Percentiles rank a stretch among this genome's conserved stretches.
Conservation (phyloP, 2,888 invertebrate species). For the Aphidoletes aphidimyza region DNA sequence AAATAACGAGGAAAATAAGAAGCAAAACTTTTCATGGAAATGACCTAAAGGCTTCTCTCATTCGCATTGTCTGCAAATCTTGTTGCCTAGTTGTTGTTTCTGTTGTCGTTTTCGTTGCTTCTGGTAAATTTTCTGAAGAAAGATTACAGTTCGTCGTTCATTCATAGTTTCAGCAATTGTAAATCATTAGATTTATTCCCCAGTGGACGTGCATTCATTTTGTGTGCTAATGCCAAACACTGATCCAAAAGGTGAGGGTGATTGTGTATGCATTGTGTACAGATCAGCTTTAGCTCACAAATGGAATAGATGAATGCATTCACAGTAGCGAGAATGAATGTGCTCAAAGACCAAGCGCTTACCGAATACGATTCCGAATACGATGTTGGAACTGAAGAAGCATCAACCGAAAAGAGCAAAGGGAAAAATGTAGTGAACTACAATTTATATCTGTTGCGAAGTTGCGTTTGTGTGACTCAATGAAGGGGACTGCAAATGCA, state of each 20-base stretch:
- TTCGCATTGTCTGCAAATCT: background rate
- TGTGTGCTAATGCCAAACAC: background rate
- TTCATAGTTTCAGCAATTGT: constrained; percentile 37
- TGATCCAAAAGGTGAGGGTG: constrained; percentile 9
- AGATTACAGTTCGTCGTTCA: constrained; percentile 45
- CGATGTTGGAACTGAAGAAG: background rate
- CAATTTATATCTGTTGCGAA: constrained; percentile 16
- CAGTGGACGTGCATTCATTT: constrained; percentile 49
- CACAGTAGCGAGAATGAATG: background rate
- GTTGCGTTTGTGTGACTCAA: background rate
- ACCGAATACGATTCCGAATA: background rate
- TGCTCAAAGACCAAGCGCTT: background rate
- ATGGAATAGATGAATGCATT: background rate
- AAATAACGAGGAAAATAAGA: background rate
- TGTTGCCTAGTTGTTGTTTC: constrained; percentile 10
- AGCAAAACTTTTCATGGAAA: background rate
- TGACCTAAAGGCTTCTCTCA: background rate
- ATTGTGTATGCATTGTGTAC: background rate
- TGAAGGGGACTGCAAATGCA: background rate
- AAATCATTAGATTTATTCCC: constrained; percentile 48
- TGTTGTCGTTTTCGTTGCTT: too few species aligned
- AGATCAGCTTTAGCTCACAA: background rate
- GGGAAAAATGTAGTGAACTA: background rate
- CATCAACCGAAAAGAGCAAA: background rate
- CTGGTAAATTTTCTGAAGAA: background rate